Evolutionary conservation across 2,888 invertebrate species (phyloP), one percentile per base, ranked within the genome.

Genomic region (Oegoconia quadripuncta): DNA sequence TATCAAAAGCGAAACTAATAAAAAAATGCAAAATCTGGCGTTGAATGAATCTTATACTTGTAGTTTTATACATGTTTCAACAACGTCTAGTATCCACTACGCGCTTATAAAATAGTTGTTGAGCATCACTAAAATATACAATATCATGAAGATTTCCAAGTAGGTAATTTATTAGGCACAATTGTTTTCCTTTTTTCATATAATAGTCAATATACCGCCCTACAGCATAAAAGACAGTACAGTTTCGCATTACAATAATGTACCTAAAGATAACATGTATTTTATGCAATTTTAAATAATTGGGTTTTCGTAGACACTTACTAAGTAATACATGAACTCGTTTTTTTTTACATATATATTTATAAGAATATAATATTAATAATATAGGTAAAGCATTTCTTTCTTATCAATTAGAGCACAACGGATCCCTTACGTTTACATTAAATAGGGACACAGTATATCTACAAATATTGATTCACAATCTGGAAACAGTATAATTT

Each of bases 291-390:
- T 72, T 59, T 64, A 72, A 65, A 66, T 69, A 70, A 70, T 69
- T 72, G 74, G 67, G 66, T 67, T 82, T 80, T 72, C 76, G 65
- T 86, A 86, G 84, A 87, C 84, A 86, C 82, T 77, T 73, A 82
- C 74, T 83, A 80, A 77, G 63, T 75, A 70, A 70, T 78, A 84
- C 77, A 76, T 68, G 75, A 74, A 80, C 69, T 71, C 44, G 55
- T 64, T 75, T 78, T 52, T n/a, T 70, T 83, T 77, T 86, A 86
- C 83, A 86, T 80, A 84, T 84, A 87, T 71, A 82, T 80, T 80
- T 87, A 87, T 84, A 87, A 87, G 87, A 87, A 87, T 87, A 87
- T 81, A 86, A 75, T 70, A 65, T n/a, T n/a, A n/a, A n/a, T n/a
- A n/a, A 62, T 82, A 74, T 83, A 79, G 73, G 84, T 86, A 86